phyloP scores from a whole-genome alignment of 2,113 vertebrate genomes.

The Trogon surrucura region DNA sequence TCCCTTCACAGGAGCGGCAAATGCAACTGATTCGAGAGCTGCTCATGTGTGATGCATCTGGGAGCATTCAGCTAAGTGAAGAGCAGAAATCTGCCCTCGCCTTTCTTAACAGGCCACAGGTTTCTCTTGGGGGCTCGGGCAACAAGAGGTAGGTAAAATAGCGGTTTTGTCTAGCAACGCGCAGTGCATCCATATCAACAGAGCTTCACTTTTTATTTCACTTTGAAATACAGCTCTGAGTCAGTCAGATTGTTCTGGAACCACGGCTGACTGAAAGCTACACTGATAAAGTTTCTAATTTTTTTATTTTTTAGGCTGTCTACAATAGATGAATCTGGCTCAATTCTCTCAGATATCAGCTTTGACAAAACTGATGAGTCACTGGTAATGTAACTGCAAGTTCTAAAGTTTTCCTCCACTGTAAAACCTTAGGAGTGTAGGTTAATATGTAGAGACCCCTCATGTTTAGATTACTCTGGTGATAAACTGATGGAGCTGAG shows the following conservation, averaged over 20 bases:
- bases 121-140: constrained; percentile 72
- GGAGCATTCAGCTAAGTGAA: constrained; percentile 94
- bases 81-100: constrained; percentile 94
- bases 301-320: constrained; percentile 78
- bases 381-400: constrained; percentile 80
- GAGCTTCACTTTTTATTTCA: background rate
- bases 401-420: background rate
- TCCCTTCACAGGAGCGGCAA: constrained; percentile 86
- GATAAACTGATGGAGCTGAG: background rate
- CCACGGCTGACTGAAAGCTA: background rate
- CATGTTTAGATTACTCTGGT: background rate
- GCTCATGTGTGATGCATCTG: constrained; percentile 89
- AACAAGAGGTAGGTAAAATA: constrained; percentile 85
- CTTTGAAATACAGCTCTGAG: background rate
- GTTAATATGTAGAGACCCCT: background rate
- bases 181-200: background rate
- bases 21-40: constrained; percentile 95
- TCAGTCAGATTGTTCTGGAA: constrained; percentile 2
- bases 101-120: constrained; percentile 88
- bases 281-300: background rate
- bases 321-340: constrained; percentile 96
- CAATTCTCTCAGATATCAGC: constrained; percentile 97
- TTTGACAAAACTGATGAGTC: constrained; percentile 98
- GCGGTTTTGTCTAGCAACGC: background rate
- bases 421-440: background rate